phyloP scores from a whole-genome alignment of 1,140 invertebrate genomes.

The Paralvinella palmiformis region DNA sequence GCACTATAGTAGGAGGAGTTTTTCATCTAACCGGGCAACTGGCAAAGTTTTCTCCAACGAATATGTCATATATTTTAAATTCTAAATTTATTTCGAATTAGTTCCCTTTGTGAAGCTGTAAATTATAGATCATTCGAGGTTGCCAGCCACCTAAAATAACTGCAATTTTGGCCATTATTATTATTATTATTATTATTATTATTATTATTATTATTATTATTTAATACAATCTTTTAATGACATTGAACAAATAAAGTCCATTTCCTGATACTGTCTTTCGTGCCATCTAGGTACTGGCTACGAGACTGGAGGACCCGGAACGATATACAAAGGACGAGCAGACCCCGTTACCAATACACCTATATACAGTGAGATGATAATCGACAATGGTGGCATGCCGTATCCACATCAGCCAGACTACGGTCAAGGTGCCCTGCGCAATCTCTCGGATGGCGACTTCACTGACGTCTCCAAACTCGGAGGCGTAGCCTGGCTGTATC shows the following conservation, averaged over 20 bases:
- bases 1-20: too few relatives aligned
- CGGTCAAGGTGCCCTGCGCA: slow-evolving; percentile 21
- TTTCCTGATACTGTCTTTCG: not conserved
- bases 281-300: slow-evolving; percentile 23
- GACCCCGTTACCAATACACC: slow-evolving; percentile 16
- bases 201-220: too few relatives aligned
- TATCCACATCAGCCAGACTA: slow-evolving; percentile 26
- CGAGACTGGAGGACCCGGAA: slow-evolving; percentile 36
- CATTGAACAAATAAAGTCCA: not conserved
- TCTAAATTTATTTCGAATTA: too few relatives aligned
- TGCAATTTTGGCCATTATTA: too few relatives aligned
- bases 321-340: slow-evolving; percentile 26
- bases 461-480: slow-evolving; percentile 27
- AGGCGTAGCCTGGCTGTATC: slow-evolving; percentile 34
- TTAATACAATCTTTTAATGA: too few relatives aligned
- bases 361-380: slow-evolving; percentile 21
- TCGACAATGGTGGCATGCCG: slow-evolving; percentile 30
- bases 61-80: too few relatives aligned
- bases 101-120: too few relatives aligned
- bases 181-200: too few relatives aligned
- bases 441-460: slow-evolving; percentile 29
- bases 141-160: too few relatives aligned
- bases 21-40: too few relatives aligned
- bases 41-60: too few relatives aligned
- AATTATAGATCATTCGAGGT: too few relatives aligned